A percentile compares a stretch with the other conserved stretches of the same genome.
phyloP scores from a whole-genome alignment of 2,888 invertebrate species.

The Podotricha telesiphe region DNA sequence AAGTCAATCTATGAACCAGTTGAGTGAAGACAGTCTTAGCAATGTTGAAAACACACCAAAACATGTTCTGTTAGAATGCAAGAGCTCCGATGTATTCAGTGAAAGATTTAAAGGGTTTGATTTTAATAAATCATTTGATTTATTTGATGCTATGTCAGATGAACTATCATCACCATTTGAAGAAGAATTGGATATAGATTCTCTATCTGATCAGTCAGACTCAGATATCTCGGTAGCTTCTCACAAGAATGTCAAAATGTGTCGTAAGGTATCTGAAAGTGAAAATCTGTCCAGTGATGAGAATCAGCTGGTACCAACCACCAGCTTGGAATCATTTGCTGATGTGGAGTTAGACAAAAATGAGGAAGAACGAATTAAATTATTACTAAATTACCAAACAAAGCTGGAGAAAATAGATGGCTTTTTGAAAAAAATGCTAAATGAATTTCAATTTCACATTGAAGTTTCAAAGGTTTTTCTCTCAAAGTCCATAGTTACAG shows the following conservation, averaged over 20 bases:
- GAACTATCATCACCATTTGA: constrained; percentile 52
- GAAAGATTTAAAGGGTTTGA: constrained; percentile 63
- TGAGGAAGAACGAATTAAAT: constrained; percentile 63
- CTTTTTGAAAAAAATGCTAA: constrained; percentile 62
- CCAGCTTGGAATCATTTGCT: constrained; percentile 68
- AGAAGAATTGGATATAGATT: constrained; percentile 64
- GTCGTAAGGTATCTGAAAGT: constrained; percentile 59
- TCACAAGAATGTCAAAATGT: constrained; percentile 64
- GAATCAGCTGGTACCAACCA: constrained; percentile 54
- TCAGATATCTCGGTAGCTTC: constrained; percentile 55
- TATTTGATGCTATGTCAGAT: constrained; percentile 63
- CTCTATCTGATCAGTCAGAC: constrained; percentile 67
- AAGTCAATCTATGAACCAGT: constrained; percentile 58
- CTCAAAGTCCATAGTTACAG: constrained; percentile 56
- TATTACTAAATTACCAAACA: constrained; percentile 65
- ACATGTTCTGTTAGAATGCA: constrained; percentile 64
- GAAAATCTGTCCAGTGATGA: constrained; percentile 46
- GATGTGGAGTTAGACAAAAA: constrained; percentile 70
- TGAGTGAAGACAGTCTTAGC: constrained; percentile 46
- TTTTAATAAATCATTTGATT: constrained; percentile 68
- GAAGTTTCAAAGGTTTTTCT: constrained; percentile 73
- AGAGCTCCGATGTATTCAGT: constrained; percentile 64
- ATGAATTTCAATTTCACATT: constrained; percentile 73
- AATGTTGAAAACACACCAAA: constrained; percentile 74
- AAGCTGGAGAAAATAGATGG: constrained; percentile 67